Percentiles rank a stretch among this genome's conserved stretches.
Evolutionary conservation across 2,797 vertebrate genomes (phyloP).

Genomic region (Spinus pinus): DNA sequence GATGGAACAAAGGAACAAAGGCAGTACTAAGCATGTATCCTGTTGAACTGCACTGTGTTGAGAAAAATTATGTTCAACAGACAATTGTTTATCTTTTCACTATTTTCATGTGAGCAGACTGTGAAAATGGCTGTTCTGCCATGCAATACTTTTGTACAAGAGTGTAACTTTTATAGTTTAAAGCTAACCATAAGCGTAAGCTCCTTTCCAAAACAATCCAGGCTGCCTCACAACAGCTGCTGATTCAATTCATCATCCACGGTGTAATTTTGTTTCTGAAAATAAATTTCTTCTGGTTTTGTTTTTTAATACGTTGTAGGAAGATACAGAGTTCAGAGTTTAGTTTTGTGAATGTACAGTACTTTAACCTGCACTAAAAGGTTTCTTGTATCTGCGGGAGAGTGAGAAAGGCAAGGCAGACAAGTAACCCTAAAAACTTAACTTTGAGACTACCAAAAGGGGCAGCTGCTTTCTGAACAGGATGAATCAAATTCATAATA

Average conservation of each 20-base stretch:
- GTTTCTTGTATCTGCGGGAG: not conserved
- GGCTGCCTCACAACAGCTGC: conserved; percentile 54
- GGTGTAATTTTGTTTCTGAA: conserved; percentile 13
- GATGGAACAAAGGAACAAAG: conserved; percentile 51
- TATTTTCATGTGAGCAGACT: conserved; percentile 61
- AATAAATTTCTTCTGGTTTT: not conserved
- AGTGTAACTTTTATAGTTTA: conserved; percentile 21
- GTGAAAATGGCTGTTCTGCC: conserved; percentile 64
- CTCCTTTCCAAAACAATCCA: conserved; percentile 11
- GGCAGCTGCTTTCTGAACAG: conserved; percentile 18
- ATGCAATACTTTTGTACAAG: conserved; percentile 46
- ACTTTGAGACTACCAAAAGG: not conserved
- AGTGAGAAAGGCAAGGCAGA: not conserved
- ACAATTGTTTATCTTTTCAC: conserved; percentile 47
- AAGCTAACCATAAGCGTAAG: not conserved
- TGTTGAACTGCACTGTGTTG: conserved; percentile 62
- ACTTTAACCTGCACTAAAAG: not conserved
- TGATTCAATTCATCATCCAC: not conserved
- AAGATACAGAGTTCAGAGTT: not conserved
- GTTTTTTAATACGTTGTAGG: conserved; percentile 14
- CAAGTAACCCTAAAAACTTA: conserved; percentile 11
- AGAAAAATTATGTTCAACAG: conserved; percentile 49
- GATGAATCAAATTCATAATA: not conserved
- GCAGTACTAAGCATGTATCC: conserved; percentile 10
- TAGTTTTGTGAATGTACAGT: conserved; percentile 54